Evolutionary conservation across 2,888 invertebrate genomes (phyloP).

Genomic region (Sphecodes monilicornis): DNA sequence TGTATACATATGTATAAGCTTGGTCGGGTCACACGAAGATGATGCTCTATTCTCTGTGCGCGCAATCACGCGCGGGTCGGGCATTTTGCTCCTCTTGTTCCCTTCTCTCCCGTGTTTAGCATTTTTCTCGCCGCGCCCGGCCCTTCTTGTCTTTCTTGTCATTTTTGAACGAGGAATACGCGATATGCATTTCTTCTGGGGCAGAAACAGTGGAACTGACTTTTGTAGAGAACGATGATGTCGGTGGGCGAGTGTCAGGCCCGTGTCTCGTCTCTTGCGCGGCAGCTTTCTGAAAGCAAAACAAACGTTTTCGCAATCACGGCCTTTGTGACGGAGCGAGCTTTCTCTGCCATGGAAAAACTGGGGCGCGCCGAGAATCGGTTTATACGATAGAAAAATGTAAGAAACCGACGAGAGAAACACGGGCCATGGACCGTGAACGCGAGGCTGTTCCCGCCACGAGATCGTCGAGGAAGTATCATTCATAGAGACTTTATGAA

Average conservation of each 20-base stretch:
- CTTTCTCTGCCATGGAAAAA: conserved; percentile 48
- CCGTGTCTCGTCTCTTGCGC: conserved; percentile 52
- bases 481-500: conserved; percentile 47
- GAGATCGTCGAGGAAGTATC: conserved; percentile 38
- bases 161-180: conserved; percentile 50
- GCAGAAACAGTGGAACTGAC: conserved; percentile 51
- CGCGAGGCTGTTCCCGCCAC: not conserved
- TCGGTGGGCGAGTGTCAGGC: conserved; percentile 27
- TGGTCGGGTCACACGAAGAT: not conserved
- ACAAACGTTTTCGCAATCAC: conserved; percentile 74
- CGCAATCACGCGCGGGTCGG: conserved; percentile 37
- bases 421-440: not conserved
- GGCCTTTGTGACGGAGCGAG: conserved; percentile 66
- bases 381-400: conserved; percentile 65
- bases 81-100: conserved; percentile 1
- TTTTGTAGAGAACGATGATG: conserved; percentile 52
- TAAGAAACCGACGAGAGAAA: conserved; percentile 33
- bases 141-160: not conserved
- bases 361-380: conserved; percentile 59
- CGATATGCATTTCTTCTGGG: conserved; percentile 57
- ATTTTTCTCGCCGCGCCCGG: not conserved
- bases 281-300: conserved; percentile 69
- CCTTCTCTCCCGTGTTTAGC: not conserved
- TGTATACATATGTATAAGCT: not conserved
- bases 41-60: conserved; percentile 11